Percentiles rank a stretch among this genome's conserved stretches.
Conservation (phyloP, 2,797 vertebrate species). For the Etheostoma perlongum region DNA sequence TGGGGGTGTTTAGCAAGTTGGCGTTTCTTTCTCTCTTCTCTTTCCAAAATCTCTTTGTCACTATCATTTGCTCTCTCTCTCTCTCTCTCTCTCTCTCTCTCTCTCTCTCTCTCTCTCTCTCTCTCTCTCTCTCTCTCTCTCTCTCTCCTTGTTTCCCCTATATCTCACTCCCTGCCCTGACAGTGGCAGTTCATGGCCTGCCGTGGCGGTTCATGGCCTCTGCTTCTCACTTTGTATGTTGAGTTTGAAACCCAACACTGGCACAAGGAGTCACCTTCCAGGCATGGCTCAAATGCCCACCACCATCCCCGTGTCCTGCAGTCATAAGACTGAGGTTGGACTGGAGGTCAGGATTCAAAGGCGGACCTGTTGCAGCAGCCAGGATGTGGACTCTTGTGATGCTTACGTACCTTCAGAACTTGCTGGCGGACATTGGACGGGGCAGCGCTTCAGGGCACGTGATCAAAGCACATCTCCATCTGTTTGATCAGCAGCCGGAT, state of each 20-base stretch:
- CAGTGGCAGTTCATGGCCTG: slow-evolving; percentile 36
- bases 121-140: not conserved
- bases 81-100: slow-evolving; percentile 9
- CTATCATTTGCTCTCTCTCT: slow-evolving; percentile 24
- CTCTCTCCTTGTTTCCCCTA: not conserved
- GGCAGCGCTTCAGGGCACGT: slow-evolving; percentile 31
- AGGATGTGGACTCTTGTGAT: slow-evolving; percentile 27
- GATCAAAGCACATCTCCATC: slow-evolving; percentile 57
- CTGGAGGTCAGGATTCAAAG: slow-evolving; percentile 46
- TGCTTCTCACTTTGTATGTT: slow-evolving; percentile 58
- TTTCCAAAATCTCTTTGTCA: slow-evolving; percentile 28
- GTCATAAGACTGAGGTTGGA: slow-evolving; percentile 73
- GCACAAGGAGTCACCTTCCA: slow-evolving; percentile 82
- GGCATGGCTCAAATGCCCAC: slow-evolving; percentile 63
- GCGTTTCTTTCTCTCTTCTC: slow-evolving; percentile 30
- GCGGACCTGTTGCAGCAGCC: not conserved
- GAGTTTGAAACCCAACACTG: slow-evolving; percentile 80
- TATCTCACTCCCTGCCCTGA: slow-evolving; percentile 24
- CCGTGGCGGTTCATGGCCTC: slow-evolving; percentile 35
- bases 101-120: slow-evolving; percentile 13
- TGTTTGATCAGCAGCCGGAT: slow-evolving; percentile 54
- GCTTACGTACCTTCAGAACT: slow-evolving; percentile 52
- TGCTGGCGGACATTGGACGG: slow-evolving; percentile 34
- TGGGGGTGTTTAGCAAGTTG: slow-evolving; percentile 57
- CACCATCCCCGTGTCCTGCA: slow-evolving; percentile 47